Conservation (phyloP, 2,888 invertebrate genomes). For the Cryptus viduatorius region DNA sequence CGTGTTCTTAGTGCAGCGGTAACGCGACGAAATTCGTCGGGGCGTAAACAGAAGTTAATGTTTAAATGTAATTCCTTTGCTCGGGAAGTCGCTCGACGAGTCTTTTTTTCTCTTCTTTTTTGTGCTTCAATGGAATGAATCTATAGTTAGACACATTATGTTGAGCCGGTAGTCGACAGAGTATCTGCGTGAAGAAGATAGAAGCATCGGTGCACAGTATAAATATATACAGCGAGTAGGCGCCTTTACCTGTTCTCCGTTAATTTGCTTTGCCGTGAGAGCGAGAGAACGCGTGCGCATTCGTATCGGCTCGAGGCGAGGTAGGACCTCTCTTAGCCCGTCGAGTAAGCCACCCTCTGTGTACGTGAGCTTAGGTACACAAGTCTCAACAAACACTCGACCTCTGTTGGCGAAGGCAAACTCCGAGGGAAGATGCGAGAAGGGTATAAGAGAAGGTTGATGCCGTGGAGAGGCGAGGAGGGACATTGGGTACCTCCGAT, state of each 20-base stretch:
- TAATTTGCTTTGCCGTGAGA: constrained; percentile 59
- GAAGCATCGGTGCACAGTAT: constrained; percentile 1
- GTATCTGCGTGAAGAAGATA: not conserved
- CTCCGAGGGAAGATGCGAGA: constrained; percentile 58
- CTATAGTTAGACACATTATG: constrained; percentile 34
- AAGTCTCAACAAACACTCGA: constrained; percentile 68
- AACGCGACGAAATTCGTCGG: not conserved
- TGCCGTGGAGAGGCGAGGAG: constrained; percentile 16
- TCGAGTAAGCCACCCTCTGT: constrained; percentile 48
- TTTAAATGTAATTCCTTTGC: constrained; percentile 16
- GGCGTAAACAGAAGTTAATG: constrained; percentile 7
- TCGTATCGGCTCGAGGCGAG: constrained; percentile 50
- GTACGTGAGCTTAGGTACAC: constrained; percentile 67
- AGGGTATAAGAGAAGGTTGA: constrained; percentile 57
- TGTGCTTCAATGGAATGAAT: not conserved
- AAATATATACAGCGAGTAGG: constrained; percentile 27
- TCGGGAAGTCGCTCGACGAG: not conserved
- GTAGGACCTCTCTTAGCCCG: constrained; percentile 24
- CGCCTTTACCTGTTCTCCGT: constrained; percentile 55
- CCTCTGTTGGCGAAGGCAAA: constrained; percentile 63
- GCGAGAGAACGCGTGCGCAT: constrained; percentile 50
- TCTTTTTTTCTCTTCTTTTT: not conserved
- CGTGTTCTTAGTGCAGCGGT: not conserved
- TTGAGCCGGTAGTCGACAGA: constrained; percentile 15
- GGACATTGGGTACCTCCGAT: not conserved